A percentile compares a stretch with the other conserved stretches of the same genome.
These are phyloP conservation scores for Ptychodera flava DNA, from an alignment of 35 echinoderm and acorn worm genomes.

Conservation along the genomic window DNA sequence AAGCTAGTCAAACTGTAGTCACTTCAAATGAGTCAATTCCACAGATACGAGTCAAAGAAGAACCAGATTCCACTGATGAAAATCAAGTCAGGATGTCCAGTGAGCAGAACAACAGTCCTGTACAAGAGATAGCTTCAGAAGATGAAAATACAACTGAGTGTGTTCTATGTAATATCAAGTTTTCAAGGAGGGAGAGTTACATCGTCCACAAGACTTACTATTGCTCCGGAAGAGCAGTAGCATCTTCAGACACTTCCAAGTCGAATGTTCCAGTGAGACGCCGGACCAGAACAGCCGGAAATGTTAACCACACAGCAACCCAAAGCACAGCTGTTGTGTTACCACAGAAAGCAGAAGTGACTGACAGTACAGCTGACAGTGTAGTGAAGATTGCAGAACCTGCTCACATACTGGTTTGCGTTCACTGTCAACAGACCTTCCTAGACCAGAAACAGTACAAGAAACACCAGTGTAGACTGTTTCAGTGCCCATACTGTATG, in stretches of 20 bases:
- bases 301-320: not conserved
- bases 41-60: not conserved
- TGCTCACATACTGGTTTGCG: not conserved
- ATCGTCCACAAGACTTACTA: not conserved
- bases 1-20: not conserved
- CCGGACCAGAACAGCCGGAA: not conserved
- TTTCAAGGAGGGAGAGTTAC: not conserved
- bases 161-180: not conserved
- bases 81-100: not conserved
- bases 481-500: not conserved
- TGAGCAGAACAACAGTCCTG: not conserved
- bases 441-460: not conserved
- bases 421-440: not conserved
- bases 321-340: not conserved
- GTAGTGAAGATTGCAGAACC: not conserved
- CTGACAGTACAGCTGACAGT: not conserved
- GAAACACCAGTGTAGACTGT: not conserved
- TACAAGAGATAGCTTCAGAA: not conserved
- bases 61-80: not conserved
- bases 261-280: not conserved
- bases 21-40: not conserved
- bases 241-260: too few species aligned
- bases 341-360: not conserved
- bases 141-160: not conserved
- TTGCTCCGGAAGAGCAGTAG: too few species aligned